Percentiles rank a stretch among this genome's conserved stretches.
Conservation (phyloP, 2,888 invertebrate genomes). For the Epinotia brunnichana region DNA sequence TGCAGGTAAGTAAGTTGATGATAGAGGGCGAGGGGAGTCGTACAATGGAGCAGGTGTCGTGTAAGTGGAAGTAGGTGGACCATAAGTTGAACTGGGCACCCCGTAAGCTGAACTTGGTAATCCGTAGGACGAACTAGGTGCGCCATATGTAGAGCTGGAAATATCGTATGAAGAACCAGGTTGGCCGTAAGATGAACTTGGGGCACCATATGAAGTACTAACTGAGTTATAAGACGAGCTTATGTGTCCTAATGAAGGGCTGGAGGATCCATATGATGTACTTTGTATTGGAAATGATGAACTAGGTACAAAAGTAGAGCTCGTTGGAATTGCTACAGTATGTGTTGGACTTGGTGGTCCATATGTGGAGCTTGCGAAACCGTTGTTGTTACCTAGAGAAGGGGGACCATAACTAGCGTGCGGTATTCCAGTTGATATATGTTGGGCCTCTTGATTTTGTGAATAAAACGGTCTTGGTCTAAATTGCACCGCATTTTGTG, state of each 20-base stretch:
- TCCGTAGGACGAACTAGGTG: constrained; percentile 51
- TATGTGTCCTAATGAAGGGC: constrained; percentile 45
- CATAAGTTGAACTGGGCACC: constrained; percentile 55
- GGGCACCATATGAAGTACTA: constrained; percentile 43
- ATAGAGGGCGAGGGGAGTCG: constrained; percentile 54
- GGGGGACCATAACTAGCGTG: constrained; percentile 69
- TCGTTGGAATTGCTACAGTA: constrained; percentile 65
- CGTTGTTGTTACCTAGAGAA: constrained; percentile 53
- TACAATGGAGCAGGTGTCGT: constrained; percentile 55
- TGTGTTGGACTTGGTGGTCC: constrained; percentile 64
- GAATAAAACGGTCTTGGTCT: constrained; percentile 61
- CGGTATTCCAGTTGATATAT: constrained; percentile 59
- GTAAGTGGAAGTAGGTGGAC: constrained; percentile 55
- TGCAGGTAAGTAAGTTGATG: constrained; percentile 57
- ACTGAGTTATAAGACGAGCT: constrained; percentile 38
- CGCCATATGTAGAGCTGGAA: constrained; percentile 51
- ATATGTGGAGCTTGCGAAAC: constrained; percentile 64
- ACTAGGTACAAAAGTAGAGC: constrained; percentile 60
- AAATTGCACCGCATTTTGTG: constrained; percentile 60
- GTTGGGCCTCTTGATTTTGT: constrained; percentile 55
- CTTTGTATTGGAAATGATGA: constrained; percentile 51
- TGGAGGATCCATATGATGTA: constrained; percentile 50
- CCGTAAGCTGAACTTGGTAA: constrained; percentile 47
- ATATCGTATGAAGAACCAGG: constrained; percentile 51
- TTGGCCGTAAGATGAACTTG: constrained; percentile 52